phyloP scores from a whole-genome alignment of 2,113 vertebrate species.

The Elgaria multicarinata region DNA sequence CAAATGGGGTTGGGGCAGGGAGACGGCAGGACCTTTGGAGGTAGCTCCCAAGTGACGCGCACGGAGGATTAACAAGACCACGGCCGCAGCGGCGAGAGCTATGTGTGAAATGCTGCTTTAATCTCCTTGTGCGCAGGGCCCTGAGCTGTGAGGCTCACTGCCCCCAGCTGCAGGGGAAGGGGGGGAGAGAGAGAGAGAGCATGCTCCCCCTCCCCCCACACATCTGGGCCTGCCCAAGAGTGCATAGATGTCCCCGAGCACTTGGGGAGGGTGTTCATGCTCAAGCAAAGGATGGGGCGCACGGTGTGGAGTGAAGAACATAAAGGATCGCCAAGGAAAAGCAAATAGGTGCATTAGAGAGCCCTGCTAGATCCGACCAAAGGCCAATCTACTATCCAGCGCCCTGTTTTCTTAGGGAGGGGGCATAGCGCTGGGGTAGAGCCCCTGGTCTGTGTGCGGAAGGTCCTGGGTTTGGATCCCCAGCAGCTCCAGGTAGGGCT shows the following conservation, averaged over 20 bases:
- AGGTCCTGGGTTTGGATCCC: no score
- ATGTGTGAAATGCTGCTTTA: slow-evolving; percentile 9
- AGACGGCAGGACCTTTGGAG: neutral
- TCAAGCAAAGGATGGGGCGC: no score
- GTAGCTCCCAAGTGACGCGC: neutral
- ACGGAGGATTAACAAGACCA: slow-evolving; percentile 1
- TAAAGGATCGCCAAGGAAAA: neutral
- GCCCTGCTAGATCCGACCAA: neutral
- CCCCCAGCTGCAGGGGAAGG: neutral
- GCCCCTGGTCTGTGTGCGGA: no score
- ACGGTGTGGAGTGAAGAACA: neutral
- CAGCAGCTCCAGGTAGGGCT: no score
- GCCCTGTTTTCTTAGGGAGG: neutral
- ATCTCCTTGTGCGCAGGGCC: neutral
- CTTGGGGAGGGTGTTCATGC: neutral
- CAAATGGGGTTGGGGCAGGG: neutral
- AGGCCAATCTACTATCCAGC: neutral
- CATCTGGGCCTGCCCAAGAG: no score
- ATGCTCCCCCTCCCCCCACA: neutral
- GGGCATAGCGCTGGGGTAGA: no score
- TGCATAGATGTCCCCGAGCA: no score
- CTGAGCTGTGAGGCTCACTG: neutral
- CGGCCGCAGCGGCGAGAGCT: neutral
- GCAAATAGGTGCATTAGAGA: neutral
- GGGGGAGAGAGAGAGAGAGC: neutral